Percentiles rank a stretch among this genome's conserved stretches.
These are phyloP conservation scores for Capreolus pygargus DNA, from an alignment of 2,113 vertebrate genomes.

Conservation along the genomic window DNA sequence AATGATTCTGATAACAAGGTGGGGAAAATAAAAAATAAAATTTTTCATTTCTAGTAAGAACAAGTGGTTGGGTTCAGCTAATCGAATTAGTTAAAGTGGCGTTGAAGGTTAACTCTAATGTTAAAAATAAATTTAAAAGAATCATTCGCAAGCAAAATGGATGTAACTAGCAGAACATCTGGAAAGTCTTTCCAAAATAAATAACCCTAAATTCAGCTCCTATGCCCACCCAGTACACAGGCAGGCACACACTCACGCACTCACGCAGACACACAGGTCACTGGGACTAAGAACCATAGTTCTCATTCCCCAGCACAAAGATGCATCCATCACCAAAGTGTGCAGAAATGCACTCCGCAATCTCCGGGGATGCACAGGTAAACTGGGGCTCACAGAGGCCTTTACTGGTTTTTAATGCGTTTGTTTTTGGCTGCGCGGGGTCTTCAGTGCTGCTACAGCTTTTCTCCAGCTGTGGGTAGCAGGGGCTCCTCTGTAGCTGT, in stretches of 20 bases:
- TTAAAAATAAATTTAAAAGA: background rate
- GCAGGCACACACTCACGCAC: accelerated
- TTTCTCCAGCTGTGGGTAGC: accelerated
- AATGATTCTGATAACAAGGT: background rate
- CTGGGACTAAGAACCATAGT: background rate
- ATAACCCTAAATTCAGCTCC: background rate
- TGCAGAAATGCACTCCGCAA: background rate
- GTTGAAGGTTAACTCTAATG: background rate
- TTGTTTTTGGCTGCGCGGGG: background rate
- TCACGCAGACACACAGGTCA: accelerated
- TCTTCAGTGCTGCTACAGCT: background rate
- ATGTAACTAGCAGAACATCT: background rate
- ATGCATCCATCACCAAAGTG: background rate
- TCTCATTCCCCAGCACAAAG: too few relatives aligned
- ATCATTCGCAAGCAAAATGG: background rate
- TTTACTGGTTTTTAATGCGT: background rate
- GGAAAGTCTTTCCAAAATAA: background rate
- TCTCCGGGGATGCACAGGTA: background rate
- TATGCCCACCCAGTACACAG: too few relatives aligned
- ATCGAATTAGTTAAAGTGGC: background rate
- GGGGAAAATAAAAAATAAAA: background rate
- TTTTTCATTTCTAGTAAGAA: background rate
- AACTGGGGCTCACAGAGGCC: background rate
- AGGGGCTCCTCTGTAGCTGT: background rate
- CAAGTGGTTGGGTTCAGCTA: background rate